phyloP scores from a whole-genome alignment of 2,888 invertebrate genomes.

The Zaprionus bogoriensis region DNA sequence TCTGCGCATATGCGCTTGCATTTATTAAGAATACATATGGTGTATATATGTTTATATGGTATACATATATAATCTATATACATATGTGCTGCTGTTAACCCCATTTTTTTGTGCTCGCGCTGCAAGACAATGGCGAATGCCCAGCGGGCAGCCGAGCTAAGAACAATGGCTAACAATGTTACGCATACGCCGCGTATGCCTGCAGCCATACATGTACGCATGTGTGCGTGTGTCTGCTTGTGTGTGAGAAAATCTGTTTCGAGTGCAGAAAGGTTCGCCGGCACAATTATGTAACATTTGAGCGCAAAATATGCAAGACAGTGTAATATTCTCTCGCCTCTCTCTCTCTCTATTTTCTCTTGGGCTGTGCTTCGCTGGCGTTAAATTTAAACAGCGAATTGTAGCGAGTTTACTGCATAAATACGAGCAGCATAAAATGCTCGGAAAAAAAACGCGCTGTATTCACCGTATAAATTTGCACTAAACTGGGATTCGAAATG shows the following conservation, averaged over 20 bases:
- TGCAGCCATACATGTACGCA: constrained; percentile 2
- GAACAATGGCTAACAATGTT: constrained; percentile 62
- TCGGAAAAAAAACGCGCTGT: constrained; percentile 28
- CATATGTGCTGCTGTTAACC: constrained; percentile 8
- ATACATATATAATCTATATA: constrained; percentile 5
- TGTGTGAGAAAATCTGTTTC: constrained; percentile 26
- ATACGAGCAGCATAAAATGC: constrained; percentile 17
- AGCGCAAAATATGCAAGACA: constrained; percentile 21
- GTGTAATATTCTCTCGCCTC: constrained; percentile 3
- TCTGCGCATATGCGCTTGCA: constrained; percentile 6
- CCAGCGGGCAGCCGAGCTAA: constrained; percentile 40
- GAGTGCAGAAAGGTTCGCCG: constrained; percentile 48
- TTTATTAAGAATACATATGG: constrained; percentile 18
- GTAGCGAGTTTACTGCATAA: constrained; percentile 46
- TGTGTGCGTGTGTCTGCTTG: background rate
- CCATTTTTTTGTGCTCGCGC: constrained; percentile 8
- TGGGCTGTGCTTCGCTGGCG: constrained; percentile 47
- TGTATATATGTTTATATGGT: too few species aligned
- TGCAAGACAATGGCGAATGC: constrained; percentile 32
- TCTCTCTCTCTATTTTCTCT: constrained; percentile 11
- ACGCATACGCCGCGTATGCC: constrained; percentile 59
- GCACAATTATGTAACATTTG: constrained; percentile 59
- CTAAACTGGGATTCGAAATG: constrained; percentile 77
- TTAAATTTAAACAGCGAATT: constrained; percentile 67
- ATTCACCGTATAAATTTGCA: constrained; percentile 74